Evolutionary conservation across 2,888 invertebrate genomes (phyloP), one percentile per base, ranked within the genome.

Genomic region (Spisula subtruncata): DNA sequence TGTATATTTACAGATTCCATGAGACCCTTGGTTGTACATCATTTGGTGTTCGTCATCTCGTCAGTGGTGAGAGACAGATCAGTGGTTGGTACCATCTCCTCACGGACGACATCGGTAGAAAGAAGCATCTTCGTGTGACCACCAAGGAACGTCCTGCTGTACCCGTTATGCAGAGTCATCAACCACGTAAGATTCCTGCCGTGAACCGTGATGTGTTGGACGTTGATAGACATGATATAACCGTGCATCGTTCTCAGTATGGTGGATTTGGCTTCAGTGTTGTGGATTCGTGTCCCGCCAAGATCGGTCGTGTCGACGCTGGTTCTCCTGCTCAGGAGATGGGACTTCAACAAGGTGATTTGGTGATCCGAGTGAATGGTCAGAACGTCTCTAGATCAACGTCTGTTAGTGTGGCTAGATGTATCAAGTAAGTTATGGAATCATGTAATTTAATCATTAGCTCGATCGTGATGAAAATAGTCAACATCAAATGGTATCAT

Each of bases 21-120:
- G 98, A 99, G 97, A 98, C 98, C 97, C 97, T 99, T 97, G 99
- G 99, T 97, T 99, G 98, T 97, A 98, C 98, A 98, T 98, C 98
- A 97, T 98, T 99, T 97, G 98, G 98, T 95, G 97, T 98, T 95
- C 98, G 98, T 97, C 98, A 98, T 97, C 98, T 98, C 94, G 97
- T 98, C 35, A 89, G 89, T 14, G 93, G 92, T 97, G 98, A 97
- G 96, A 97, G 97, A 97, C 97, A 97, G 92, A 97, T 97, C 93
- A 96, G 97, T 94, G 98, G 98, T 95, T 98, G 98, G 94, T 98
- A 98, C 97, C 98, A 98, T 97, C 97, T 98, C 95, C 98, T 98
- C 96, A 97, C 98, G 83, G 98, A 98, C 96, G 97, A 97, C 95
- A 97, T 97, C 96, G 97, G 97, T 95, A 97, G 97, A 94, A 97